These are phyloP conservation scores for human (Homo sapiens) DNA, from an alignment of 2,113 vertebrate species.

Conservation along the genomic window GRCh38 chrX:93702001-93702500, in stretches of 20 bases:
- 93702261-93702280: neutral
- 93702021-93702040: neutral
- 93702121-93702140: neutral
- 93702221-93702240: neutral
- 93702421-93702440: neutral
- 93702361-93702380: neutral
- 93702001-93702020: neutral
- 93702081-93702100: neutral
- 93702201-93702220: neutral
- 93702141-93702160: neutral
- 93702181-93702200: neutral
- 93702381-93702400: neutral
- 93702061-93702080: neutral
- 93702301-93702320: neutral
- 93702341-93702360: neutral
- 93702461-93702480: neutral
- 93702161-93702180: neutral
- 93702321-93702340: neutral
- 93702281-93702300: neutral
- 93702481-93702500: neutral
- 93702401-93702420: neutral
- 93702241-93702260: neutral
- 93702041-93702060: neutral
- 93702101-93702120: neutral
- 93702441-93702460: neutral